Evolutionary conservation across 2,113 vertebrate species (phyloP).

Genomic region (Rhinichthys klamathensis): DNA sequence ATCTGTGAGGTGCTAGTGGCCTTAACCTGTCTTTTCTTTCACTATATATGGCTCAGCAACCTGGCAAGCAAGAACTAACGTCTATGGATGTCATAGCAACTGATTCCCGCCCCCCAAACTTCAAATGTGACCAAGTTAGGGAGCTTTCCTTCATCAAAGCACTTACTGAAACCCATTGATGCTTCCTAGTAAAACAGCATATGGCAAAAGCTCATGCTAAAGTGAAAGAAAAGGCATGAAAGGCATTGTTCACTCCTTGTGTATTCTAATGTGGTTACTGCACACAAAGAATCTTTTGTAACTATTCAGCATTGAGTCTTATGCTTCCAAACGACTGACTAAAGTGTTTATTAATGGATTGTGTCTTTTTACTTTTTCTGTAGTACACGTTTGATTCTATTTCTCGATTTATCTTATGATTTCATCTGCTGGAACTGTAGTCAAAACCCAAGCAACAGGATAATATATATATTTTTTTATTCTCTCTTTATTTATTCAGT

Average conservation of each 20-base stretch:
- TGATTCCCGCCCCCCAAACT: neutral
- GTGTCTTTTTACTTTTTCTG: constrained; percentile 13
- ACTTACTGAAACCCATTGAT: neutral
- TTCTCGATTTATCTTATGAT: neutral
- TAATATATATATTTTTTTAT: too few relatives aligned
- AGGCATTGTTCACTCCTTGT: neutral
- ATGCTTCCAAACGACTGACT: constrained; percentile 64
- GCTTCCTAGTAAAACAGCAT: neutral
- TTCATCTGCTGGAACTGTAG: neutral
- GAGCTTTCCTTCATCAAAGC: neutral
- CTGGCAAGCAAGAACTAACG: neutral
- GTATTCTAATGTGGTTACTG: neutral
- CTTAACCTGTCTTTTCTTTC: neutral
- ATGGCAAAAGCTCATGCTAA: neutral
- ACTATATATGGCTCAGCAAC: neutral
- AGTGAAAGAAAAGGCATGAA: neutral
- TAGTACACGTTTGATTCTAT: neutral
- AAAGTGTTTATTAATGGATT: constrained; percentile 64
- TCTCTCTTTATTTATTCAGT: too few relatives aligned
- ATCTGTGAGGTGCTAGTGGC: neutral
- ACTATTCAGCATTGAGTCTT: constrained; percentile 14
- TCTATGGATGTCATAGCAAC: constrained; percentile 57
- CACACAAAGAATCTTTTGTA: constrained; percentile 12
- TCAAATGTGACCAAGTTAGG: neutral
- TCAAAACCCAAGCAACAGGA: too few relatives aligned